Evolutionary conservation across 1,140 invertebrate genomes (phyloP).

Genomic region (Neodiprion fabricii): DNA sequence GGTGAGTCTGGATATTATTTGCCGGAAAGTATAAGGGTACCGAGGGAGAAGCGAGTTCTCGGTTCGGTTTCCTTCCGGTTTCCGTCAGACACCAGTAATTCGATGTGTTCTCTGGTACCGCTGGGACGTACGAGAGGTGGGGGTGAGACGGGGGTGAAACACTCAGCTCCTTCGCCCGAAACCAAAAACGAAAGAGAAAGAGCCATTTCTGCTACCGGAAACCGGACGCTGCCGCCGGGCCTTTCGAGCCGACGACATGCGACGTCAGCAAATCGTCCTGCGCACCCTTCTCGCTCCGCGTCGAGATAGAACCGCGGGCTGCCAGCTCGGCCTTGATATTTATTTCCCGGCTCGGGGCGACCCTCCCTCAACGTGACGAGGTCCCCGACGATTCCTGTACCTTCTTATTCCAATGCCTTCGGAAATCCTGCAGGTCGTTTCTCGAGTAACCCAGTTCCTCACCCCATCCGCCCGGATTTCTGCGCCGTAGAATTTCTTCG

Average conservation of each 20-base stretch:
- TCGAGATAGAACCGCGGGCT: too few relatives aligned
- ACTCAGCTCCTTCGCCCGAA: background rate
- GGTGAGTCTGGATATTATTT: too few relatives aligned
- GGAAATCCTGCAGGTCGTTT: background rate
- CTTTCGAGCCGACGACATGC: background rate
- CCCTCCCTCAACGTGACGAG: background rate
- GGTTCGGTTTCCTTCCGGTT: background rate
- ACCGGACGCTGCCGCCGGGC: constrained; percentile 5
- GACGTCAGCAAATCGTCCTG: background rate
- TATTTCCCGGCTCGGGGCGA: background rate
- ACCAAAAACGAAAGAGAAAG: background rate
- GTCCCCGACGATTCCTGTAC: background rate
- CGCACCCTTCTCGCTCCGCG: too few relatives aligned
- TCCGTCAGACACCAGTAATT: background rate
- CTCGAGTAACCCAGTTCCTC: too few relatives aligned
- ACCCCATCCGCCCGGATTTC: too few relatives aligned
- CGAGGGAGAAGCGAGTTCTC: background rate
- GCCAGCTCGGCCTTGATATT: background rate
- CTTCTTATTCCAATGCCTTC: background rate
- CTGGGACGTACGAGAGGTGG: background rate
- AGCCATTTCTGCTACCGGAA: constrained; percentile 7
- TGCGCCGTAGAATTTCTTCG: too few relatives aligned
- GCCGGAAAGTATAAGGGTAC: background rate
- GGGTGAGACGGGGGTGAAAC: background rate
- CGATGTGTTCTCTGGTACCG: background rate